These are phyloP conservation scores for Phrynosoma blainvillii DNA, from an alignment of 2,113 vertebrate genomes.

Conservation along the genomic window DNA sequence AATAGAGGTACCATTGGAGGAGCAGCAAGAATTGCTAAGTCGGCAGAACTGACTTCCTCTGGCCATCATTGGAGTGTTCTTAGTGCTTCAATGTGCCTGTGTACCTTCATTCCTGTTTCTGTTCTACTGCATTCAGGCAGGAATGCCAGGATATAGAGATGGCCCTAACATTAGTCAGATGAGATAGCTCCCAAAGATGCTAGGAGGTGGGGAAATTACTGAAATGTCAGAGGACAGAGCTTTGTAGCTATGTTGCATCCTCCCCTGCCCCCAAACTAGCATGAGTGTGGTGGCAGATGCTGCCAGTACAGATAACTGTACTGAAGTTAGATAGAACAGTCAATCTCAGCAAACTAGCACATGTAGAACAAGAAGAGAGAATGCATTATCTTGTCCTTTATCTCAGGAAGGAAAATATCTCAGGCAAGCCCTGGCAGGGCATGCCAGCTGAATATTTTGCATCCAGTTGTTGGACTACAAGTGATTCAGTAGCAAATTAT, in stretches of 20 bases:
- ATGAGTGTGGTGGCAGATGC: not conserved
- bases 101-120: not conserved
- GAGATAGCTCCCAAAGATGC: not conserved
- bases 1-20: not conserved
- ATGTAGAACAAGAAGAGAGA: no score
- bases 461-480: not conserved
- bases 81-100: not conserved
- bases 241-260: no score
- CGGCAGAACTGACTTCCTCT: not conserved
- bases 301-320: not conserved
- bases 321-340: not conserved
- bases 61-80: not conserved
- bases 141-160: not conserved
- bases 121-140: not conserved
- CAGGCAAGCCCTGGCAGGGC: not conserved
- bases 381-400: not conserved
- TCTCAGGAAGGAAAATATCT: not conserved
- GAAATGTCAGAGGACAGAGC: no score
- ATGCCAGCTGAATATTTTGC: not conserved
- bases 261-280: no score
- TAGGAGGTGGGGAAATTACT: no score
- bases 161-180: not conserved
- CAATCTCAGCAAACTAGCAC: not conserved
- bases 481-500: not conserved
- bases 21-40: not conserved